Percentiles rank a stretch among this genome's conserved stretches.
These are phyloP conservation scores for Athetis lepigone DNA, from an alignment of 2,888 invertebrate genomes.

Conservation along the genomic window DNA sequence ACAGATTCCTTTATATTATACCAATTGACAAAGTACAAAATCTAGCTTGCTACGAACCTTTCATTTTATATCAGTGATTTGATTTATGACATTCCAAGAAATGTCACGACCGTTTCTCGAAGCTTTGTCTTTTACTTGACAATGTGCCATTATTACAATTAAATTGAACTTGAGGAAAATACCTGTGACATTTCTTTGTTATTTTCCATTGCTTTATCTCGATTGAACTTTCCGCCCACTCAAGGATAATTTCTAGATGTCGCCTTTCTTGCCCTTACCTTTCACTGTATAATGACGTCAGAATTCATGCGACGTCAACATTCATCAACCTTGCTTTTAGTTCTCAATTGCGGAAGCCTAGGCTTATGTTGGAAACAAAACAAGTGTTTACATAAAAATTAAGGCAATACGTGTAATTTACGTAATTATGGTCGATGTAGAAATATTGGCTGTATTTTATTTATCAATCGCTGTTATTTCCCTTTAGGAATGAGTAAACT, in stretches of 20 bases:
- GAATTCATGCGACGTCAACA: constrained; percentile 4
- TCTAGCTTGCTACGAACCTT: neutral
- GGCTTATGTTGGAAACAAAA: constrained; percentile 9
- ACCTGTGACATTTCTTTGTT: constrained; percentile 14
- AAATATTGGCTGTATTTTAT: neutral
- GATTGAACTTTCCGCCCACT: constrained; percentile 18
- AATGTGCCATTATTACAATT: constrained; percentile 1
- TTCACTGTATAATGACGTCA: constrained; percentile 23
- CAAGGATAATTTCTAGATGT: constrained; percentile 40
- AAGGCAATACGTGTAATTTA: neutral
- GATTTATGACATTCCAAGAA: neutral
- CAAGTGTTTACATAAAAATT: constrained; percentile 5
- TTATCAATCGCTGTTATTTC: neutral
- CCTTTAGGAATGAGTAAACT: neutral
- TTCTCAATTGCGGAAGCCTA: constrained; percentile 28
- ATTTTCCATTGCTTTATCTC: neutral
- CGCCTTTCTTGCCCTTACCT: constrained; percentile 5
- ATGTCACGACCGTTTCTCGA: neutral
- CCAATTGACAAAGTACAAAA: neutral
- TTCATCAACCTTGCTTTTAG: constrained; percentile 13
- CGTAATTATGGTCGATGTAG: constrained; percentile 2
- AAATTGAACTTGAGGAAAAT: constrained; percentile 9
- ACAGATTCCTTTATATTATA: no score
- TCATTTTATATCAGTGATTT: neutral
- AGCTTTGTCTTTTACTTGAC: neutral